Evolutionary conservation across 2,113 vertebrate genomes (phyloP).

Genomic region (Hippocampus zosterae): DNA sequence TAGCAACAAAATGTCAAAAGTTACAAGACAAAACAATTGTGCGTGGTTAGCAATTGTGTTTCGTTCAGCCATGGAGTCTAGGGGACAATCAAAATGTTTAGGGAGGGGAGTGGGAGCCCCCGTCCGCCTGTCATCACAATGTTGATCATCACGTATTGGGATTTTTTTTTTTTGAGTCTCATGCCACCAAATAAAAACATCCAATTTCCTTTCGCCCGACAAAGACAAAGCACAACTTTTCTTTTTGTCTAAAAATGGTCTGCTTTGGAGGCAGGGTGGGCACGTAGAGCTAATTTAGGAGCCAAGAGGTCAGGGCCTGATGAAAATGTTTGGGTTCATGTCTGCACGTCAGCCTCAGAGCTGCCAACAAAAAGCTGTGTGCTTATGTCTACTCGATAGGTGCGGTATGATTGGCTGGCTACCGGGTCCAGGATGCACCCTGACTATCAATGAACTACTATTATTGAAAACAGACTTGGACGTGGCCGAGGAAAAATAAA

Average conservation of each 20-base stretch:
- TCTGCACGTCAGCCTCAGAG: too few species aligned
- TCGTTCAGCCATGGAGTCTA: constrained; percentile 16
- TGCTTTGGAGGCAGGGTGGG: background rate
- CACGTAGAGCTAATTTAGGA: constrained; percentile 13
- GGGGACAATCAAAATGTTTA: constrained; percentile 15
- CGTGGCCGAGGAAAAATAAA: too few species aligned
- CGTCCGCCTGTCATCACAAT: constrained; percentile 7
- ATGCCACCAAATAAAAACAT: constrained; percentile 37
- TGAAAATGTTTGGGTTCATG: background rate
- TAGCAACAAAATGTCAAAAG: constrained; percentile 47
- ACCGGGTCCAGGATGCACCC: too few species aligned
- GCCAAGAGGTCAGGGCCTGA: background rate
- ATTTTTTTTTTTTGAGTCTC: constrained; percentile 22
- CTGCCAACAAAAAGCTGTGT: too few species aligned
- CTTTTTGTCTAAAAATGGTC: constrained; percentile 23
- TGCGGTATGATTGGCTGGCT: too few species aligned
- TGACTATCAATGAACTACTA: too few species aligned
- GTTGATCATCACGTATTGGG: constrained; percentile 29
- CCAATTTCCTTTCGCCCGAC: constrained; percentile 14
- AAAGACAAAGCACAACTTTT: constrained; percentile 31
- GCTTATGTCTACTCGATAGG: too few species aligned
- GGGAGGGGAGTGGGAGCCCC: constrained; percentile 3
- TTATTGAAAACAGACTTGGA: too few species aligned
- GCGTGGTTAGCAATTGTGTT: constrained; percentile 26
- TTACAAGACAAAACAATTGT: constrained; percentile 26